Percentiles rank a stretch among this genome's conserved stretches.
phyloP scores from a whole-genome alignment of 2,113 vertebrate species.

The Galbula dea region DNA sequence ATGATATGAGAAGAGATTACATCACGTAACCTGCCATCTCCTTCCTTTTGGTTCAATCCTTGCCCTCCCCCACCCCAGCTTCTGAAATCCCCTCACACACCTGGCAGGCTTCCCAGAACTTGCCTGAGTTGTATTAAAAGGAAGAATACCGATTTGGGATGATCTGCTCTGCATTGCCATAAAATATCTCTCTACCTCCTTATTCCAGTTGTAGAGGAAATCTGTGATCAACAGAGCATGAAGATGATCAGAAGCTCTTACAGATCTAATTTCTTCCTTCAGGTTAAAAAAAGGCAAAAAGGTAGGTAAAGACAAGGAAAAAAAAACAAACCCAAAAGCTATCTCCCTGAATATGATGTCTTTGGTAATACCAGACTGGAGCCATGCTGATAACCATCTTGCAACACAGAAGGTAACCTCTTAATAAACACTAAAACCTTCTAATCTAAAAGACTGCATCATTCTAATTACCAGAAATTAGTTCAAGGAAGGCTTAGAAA shows the following conservation, averaged over 20 bases:
- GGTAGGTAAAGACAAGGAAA: neutral
- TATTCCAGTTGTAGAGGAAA: neutral
- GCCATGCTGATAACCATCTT: conserved; percentile 55
- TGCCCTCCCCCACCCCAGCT: neutral
- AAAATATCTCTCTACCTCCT: neutral
- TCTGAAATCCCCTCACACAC: neutral
- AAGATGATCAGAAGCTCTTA: neutral
- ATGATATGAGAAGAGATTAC: neutral
- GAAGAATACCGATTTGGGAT: neutral
- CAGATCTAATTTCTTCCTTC: neutral
- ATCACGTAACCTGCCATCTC: neutral
- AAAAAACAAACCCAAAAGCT: neutral
- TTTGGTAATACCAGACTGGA: neutral
- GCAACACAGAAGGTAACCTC: conserved; percentile 49
- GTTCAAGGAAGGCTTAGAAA: neutral
- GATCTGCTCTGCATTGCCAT: neutral
- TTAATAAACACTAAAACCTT: conserved; percentile 67
- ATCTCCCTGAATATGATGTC: neutral
- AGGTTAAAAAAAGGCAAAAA: neutral
- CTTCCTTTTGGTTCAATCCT: neutral
- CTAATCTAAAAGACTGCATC: conserved; percentile 47
- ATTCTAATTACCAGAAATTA: conserved; percentile 58
- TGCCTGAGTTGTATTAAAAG: neutral
- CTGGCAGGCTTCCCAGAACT: neutral
- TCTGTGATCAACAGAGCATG: neutral